Percentiles rank a stretch among this genome's conserved stretches.
These are phyloP conservation scores for Tringa solitaria DNA, from an alignment of 2,113 vertebrate species.

Conservation along the genomic window DNA sequence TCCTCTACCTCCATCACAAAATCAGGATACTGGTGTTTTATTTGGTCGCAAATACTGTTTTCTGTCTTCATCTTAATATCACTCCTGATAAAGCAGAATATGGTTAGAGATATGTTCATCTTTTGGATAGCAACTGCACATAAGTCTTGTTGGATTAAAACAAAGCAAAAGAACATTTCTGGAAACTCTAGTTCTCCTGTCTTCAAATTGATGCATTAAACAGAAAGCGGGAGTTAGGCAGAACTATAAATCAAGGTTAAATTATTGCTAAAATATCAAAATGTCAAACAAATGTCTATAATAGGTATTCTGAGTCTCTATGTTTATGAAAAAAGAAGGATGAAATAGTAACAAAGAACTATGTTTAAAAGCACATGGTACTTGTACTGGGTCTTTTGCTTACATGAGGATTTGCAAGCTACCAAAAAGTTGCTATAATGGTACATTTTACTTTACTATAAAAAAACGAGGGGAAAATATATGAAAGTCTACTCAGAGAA, in stretches of 20 bases:
- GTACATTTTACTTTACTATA: background rate
- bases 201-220: background rate
- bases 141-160: background rate
- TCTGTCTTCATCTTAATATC: background rate
- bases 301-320: background rate
- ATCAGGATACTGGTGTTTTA: background rate
- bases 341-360: background rate
- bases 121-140: background rate
- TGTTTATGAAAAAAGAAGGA: background rate
- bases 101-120: background rate
- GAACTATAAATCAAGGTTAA: background rate
- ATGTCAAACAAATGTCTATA: constrained; percentile 28
- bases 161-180: background rate
- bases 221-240: background rate
- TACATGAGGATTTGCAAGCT: background rate
- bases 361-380: background rate
- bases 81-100: background rate
- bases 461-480: fast-evolving
- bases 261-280: background rate
- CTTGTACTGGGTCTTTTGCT: background rate
- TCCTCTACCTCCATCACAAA: background rate
- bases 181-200: background rate
- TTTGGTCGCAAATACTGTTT: background rate
- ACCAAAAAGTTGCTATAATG: background rate
- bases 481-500: background rate